Conservation (phyloP, 2,113 vertebrate genomes). For the Sorex araneus region DNA sequence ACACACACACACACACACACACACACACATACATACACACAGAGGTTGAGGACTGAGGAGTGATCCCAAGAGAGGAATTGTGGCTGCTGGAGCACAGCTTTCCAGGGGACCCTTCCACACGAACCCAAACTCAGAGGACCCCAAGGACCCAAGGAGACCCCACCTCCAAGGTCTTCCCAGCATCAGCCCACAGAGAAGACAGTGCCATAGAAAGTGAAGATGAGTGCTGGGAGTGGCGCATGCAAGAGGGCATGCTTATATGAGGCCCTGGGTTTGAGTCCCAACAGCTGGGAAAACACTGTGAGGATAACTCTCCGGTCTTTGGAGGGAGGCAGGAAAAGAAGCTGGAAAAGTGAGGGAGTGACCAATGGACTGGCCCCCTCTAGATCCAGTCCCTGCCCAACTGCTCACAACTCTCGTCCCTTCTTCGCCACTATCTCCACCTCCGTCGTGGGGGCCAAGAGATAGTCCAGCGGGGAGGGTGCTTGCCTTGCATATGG, state of each 20-base stretch:
- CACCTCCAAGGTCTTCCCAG: background rate
- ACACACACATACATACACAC: too few species aligned
- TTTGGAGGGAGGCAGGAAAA: background rate
- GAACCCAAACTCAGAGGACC: background rate
- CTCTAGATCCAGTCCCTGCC: background rate
- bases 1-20: too few species aligned
- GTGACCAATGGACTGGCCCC: background rate
- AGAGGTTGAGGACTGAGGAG: background rate
- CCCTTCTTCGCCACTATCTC: background rate
- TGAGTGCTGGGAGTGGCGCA: too few species aligned
- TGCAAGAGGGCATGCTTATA: too few species aligned
- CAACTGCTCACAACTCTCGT: background rate
- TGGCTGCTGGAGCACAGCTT: background rate
- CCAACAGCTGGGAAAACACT: background rate
- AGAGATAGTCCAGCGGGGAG: too few species aligned
- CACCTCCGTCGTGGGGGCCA: background rate
- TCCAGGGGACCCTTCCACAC: background rate
- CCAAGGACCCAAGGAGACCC: background rate
- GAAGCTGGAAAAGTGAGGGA: background rate
- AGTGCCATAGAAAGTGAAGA: too few species aligned
- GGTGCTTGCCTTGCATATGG: too few species aligned
- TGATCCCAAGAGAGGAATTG: fast-evolving
- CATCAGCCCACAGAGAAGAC: background rate
- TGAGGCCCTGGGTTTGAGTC: too few species aligned
- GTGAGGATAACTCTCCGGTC: background rate